Base-by-base conservation (phyloP, 1,140 invertebrate species). In the Trissolcus basalis region DNA sequence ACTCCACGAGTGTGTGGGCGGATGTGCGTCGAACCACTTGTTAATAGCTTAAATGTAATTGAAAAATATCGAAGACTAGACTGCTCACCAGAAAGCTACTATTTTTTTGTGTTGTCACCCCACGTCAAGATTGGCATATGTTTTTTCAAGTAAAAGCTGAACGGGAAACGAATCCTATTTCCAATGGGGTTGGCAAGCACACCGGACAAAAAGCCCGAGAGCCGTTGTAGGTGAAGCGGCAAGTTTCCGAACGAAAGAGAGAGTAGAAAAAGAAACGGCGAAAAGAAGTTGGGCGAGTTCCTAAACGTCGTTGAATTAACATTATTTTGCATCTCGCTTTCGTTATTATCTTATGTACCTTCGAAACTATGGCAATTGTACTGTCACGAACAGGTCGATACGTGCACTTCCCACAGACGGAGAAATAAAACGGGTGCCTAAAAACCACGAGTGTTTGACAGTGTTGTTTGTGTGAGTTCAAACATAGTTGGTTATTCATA, bases 301-400 rank as follows among this genome's bases (percentile, higher is more conserved):
- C 13, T 55, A 65, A 65, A 65, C 55, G 51, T 65, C 60, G 19
- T 3, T 27, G 35, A 48, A 65, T 55, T 55, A 47, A 55, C 51
- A 49, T 55, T 39, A 55, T 33, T 51, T 48, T 54, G 19, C 48
- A 49, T 19, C 50, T 65, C 16, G 5, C 41, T 53, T 44, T 15
- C 48, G 45, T 65, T 65, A 65, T 65, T 65, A 65, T 65, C 63
- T 65, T 65, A 56, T 44, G 35, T 56, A 49, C 63, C 19, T 27
- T 41, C 15, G 14, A 65, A 65, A 56, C 13, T 56, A 65, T 43
- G 53, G 19, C 33, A 43, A 43, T 56, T 56, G 41, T 32, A 54
- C 13, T 55, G 36, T 45, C 39, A 43, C 33, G 13, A 19, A 49
- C 14, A 19, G 45, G 27, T 19, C 45, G 35, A 65, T 65, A 14